Evolutionary conservation across 2,797 vertebrate species (phyloP).

Genomic region (Myiotriccus ornatus): DNA sequence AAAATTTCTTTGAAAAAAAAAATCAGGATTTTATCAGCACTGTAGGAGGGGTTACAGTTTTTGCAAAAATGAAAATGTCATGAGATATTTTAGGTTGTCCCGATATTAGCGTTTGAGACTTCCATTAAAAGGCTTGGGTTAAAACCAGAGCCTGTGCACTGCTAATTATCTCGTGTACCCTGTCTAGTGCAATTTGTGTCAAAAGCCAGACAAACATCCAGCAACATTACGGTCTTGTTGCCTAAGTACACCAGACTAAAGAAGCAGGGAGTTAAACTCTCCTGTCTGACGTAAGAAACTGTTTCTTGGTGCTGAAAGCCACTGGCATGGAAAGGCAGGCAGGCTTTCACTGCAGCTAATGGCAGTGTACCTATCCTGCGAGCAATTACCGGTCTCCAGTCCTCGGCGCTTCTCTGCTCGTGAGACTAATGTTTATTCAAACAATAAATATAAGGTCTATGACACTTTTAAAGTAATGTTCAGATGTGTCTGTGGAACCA

Average conservation of each 20-base stretch:
- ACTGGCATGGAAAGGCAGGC: constrained; percentile 61
- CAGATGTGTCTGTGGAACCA: constrained; percentile 62
- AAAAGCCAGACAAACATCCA: constrained; percentile 27
- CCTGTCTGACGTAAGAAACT: constrained; percentile 15
- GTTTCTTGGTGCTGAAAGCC: not conserved
- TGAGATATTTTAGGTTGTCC: not conserved
- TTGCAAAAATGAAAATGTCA: not conserved
- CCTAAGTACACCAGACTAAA: not conserved
- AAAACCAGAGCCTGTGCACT: not conserved
- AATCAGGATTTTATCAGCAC: not conserved
- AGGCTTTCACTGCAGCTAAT: constrained; percentile 64
- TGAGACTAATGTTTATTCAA: constrained; percentile 74
- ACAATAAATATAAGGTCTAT: constrained; percentile 74
- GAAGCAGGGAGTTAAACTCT: constrained; percentile 42
- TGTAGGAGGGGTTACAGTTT: not conserved
- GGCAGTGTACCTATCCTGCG: constrained; percentile 64
- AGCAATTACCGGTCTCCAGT: constrained; percentile 56
- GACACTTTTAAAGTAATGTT: constrained; percentile 70
- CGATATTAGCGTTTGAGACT: not conserved
- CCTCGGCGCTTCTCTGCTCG: constrained; percentile 48
- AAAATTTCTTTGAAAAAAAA: not conserved
- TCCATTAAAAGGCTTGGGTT: not conserved
- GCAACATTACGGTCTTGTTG: not conserved
- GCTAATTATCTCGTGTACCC: not conserved
- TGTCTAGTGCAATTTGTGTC: constrained; percentile 1